These are phyloP conservation scores for Epinotia brunnichana DNA, from an alignment of 2,888 invertebrate species.

Conservation along the genomic window DNA sequence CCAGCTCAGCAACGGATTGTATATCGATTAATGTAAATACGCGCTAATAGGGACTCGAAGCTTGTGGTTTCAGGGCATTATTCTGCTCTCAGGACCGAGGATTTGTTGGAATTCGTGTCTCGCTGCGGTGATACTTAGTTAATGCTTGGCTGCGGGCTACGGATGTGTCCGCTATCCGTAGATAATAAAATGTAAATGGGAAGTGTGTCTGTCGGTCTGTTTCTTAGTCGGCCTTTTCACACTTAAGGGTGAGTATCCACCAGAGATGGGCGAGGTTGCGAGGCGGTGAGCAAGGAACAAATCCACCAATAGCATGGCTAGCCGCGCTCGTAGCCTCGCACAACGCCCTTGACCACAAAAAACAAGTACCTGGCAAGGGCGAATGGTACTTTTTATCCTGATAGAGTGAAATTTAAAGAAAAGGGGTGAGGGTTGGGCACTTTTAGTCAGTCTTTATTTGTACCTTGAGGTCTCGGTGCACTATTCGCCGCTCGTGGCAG, in stretches of 20 bases:
- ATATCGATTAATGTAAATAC: background rate
- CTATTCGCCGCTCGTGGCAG: slow-evolving; percentile 96
- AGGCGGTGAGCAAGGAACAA: too few species aligned
- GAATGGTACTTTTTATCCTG: background rate
- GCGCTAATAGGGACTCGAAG: background rate
- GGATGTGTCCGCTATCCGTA: background rate
- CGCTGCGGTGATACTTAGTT: background rate
- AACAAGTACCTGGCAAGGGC: background rate
- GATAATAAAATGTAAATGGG: background rate
- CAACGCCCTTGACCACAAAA: too few species aligned
- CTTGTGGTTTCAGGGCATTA: background rate
- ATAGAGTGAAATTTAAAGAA: too few species aligned
- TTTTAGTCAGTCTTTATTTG: slow-evolving; percentile 42
- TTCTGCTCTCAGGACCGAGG: background rate
- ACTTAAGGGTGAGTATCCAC: too few species aligned
- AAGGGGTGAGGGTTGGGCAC: background rate
- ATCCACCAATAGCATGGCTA: too few species aligned
- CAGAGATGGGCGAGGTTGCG: too few species aligned
- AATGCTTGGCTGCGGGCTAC: background rate
- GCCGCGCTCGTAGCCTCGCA: too few species aligned
- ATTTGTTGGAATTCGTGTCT: background rate
- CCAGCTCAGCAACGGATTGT: background rate
- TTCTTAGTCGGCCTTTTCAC: background rate
- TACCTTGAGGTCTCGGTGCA: slow-evolving; percentile 98
- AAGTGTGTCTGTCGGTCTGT: background rate